phyloP scores from a whole-genome alignment of 2,113 vertebrate species.

The Crotalus helleri region DNA sequence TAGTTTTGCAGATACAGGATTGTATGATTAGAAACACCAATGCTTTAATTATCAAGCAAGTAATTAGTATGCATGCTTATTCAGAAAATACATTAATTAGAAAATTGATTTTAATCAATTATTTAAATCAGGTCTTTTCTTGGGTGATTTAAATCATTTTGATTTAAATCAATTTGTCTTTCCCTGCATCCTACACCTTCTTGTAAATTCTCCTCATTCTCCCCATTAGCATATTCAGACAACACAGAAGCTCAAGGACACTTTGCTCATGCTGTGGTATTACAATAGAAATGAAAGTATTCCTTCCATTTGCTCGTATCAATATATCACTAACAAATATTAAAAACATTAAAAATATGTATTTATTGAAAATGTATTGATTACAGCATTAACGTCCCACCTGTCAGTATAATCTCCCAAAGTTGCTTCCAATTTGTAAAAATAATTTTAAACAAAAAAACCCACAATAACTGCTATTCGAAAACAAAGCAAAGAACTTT shows the following conservation, averaged over 20 bases:
- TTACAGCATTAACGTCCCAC: background rate
- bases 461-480: background rate
- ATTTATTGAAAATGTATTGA: background rate
- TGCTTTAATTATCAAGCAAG: conserved; percentile 5
- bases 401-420: background rate
- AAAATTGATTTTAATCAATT: conserved; percentile 5
- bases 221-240: conserved; percentile 63
- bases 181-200: conserved; percentile 38
- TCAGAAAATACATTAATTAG: conserved; percentile 3
- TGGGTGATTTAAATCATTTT: background rate
- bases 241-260: conserved; percentile 69
- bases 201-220: conserved; percentile 77
- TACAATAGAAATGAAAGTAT: conserved; percentile 43
- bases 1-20: background rate
- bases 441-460: background rate
- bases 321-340: conserved; percentile 1
- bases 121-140: conserved; percentile 10
- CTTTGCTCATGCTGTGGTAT: conserved; percentile 38
- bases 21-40: background rate
- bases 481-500: background rate
- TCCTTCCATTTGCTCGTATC: background rate
- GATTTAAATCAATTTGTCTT: background rate
- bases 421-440: background rate
- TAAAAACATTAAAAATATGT: background rate
- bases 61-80: background rate